Conservation (phyloP, 2,797 vertebrate species). For the Synanceia verrucosa region DNA sequence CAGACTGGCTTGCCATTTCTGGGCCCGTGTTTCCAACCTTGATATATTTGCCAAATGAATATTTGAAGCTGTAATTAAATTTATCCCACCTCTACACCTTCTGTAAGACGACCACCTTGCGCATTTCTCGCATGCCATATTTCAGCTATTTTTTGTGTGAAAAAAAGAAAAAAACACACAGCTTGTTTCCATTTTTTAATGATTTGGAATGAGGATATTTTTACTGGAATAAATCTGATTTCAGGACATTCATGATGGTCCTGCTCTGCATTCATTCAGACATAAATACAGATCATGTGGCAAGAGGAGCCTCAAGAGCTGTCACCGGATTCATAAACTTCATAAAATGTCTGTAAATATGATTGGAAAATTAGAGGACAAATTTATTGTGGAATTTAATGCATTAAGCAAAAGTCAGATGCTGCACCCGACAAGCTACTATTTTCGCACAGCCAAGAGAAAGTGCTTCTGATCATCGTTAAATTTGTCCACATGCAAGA, state of each 20-base stretch:
- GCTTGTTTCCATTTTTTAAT: conserved; percentile 76
- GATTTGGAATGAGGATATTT: conserved; percentile 71
- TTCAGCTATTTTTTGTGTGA: conserved; percentile 65
- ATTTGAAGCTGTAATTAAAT: conserved; percentile 99
- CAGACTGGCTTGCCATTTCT: conserved; percentile 95
- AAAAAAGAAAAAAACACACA: conserved; percentile 33
- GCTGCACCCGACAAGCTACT: conserved; percentile 79
- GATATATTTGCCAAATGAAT: conserved; percentile 97
- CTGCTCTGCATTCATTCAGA: conserved; percentile 55
- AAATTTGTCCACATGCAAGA: conserved; percentile 47
- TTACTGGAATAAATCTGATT: conserved; percentile 71
- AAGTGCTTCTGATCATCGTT: conserved; percentile 85
- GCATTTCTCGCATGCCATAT: conserved; percentile 76
- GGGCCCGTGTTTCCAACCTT: conserved; percentile 89
- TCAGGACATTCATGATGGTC: conserved; percentile 70
- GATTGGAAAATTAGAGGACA: not conserved
- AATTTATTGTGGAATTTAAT: conserved; percentile 26
- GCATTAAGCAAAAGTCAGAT: conserved; percentile 19
- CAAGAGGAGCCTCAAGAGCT: conserved; percentile 38
- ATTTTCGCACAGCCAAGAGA: conserved; percentile 81
- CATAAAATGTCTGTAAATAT: conserved; percentile 37
- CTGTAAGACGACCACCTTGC: conserved; percentile 84
- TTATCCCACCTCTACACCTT: conserved; percentile 89
- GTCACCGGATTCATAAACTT: conserved; percentile 53
- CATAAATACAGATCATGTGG: conserved; percentile 49